These are phyloP conservation scores for Diaperis boleti DNA, from an alignment of 2,888 invertebrate species.

Conservation along the genomic window DNA sequence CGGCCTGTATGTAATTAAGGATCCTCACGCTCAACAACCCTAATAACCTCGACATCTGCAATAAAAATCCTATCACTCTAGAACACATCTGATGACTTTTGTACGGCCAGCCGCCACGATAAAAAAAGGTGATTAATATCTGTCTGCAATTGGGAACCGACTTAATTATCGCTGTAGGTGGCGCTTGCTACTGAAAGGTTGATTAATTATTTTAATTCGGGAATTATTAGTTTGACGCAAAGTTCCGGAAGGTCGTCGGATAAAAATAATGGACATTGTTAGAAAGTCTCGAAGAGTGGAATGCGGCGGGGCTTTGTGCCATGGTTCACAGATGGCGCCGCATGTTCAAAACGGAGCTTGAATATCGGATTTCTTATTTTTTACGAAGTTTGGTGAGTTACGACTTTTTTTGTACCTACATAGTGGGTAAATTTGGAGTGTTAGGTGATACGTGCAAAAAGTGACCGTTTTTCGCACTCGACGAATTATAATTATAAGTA, in stretches of 20 bases:
- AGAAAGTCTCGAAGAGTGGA: constrained; percentile 3
- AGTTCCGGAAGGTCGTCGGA: constrained; percentile 40
- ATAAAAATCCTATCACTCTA: constrained; percentile 32
- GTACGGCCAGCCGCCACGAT: constrained; percentile 25
- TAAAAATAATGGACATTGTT: constrained; percentile 18
- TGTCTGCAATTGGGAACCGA: constrained; percentile 44
- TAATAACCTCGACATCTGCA: constrained; percentile 23
- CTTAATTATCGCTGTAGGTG: constrained; percentile 55
- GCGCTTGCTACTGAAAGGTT: constrained; percentile 55
- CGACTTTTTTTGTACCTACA: too few relatives aligned
- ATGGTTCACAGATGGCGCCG: constrained; percentile 12
- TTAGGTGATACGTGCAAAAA: too few relatives aligned
- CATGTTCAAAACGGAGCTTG: too few relatives aligned
- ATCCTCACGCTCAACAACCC: constrained; percentile 18
- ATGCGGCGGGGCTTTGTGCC: not conserved
- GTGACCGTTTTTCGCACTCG: too few relatives aligned
- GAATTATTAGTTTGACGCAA: constrained; percentile 40
- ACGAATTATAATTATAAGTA: too few relatives aligned
- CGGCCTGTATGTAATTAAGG: constrained; percentile 15
- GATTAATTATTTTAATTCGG: constrained; percentile 52
- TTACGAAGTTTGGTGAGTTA: too few relatives aligned
- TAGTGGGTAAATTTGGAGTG: too few relatives aligned
- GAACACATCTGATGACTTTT: constrained; percentile 39
- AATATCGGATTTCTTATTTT: too few relatives aligned
- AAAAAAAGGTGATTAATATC: constrained; percentile 47